These are phyloP conservation scores for Scolopax mira DNA, from an alignment of 2,113 vertebrate genomes.

Conservation along the genomic window DNA sequence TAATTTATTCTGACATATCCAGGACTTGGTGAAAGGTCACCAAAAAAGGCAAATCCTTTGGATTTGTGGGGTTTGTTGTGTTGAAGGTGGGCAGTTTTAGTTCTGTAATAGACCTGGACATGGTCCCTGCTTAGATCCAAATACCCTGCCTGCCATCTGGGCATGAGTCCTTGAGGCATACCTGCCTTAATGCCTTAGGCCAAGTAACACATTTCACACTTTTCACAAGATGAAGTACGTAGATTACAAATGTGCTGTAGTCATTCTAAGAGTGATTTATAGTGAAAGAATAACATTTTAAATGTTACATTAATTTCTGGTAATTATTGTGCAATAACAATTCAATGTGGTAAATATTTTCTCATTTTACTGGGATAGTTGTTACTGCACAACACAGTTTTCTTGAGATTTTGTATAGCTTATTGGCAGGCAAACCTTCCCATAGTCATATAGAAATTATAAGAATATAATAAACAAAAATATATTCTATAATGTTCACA, in stretches of 20 bases:
- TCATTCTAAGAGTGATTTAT: not conserved
- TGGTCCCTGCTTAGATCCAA: not conserved
- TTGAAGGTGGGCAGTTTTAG: not conserved
- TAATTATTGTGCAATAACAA: not conserved
- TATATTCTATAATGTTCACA: not conserved
- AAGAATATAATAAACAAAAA: not conserved
- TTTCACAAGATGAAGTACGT: not conserved
- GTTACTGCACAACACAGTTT: not conserved
- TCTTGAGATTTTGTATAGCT: slow-evolving; percentile 13
- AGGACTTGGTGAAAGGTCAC: slow-evolving; percentile 15
- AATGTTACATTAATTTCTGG: slow-evolving; percentile 37
- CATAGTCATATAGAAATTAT: not conserved
- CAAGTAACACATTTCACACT: not conserved
- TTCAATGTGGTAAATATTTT: slow-evolving; percentile 2
- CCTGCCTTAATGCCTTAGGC: not conserved
- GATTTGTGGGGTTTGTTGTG: not conserved
- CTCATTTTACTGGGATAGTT: not conserved
- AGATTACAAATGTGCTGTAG: not conserved
- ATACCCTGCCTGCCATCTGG: not conserved
- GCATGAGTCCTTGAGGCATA: not conserved
- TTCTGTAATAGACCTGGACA: not conserved
- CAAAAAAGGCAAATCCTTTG: not conserved
- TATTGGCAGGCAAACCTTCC: not conserved
- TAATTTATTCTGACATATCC: slow-evolving; percentile 29
- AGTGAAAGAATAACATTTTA: slow-evolving; percentile 9